Evolutionary conservation across 2,888 invertebrate genomes (phyloP).

Genomic region (Mystacides longicornis): DNA sequence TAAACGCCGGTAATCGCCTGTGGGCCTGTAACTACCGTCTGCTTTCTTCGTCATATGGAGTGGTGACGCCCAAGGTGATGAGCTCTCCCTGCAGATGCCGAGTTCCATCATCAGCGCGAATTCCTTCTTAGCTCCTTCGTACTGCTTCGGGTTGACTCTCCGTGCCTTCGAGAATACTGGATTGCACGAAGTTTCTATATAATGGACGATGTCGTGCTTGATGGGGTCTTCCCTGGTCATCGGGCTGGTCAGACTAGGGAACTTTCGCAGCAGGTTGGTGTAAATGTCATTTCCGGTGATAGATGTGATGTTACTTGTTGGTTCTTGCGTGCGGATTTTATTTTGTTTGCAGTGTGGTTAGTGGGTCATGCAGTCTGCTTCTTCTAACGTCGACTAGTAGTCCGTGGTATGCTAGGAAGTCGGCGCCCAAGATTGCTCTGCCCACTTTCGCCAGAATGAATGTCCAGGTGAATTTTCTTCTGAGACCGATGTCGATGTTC

Average conservation of each 20-base stretch:
- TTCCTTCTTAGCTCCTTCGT: neutral
- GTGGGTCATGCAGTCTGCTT: neutral
- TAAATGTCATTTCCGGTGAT: neutral
- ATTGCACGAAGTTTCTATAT: neutral
- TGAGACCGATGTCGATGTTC: neutral
- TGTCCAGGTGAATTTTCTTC: slow-evolving; percentile 3
- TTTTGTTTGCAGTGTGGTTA: neutral
- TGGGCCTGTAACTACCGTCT: neutral
- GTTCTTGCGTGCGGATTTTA: neutral
- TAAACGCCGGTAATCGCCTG: neutral
- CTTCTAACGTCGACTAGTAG: neutral
- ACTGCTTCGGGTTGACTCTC: neutral
- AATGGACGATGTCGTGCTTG: neutral
- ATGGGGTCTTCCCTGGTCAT: neutral
- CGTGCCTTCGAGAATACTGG: neutral
- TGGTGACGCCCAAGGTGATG: neutral
- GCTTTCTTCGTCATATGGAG: neutral
- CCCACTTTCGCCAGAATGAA: neutral
- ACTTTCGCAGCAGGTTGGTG: neutral
- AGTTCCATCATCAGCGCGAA: neutral
- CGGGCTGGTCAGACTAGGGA: neutral
- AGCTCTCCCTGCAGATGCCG: neutral
- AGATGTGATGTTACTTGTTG: neutral
- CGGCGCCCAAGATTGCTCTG: neutral
- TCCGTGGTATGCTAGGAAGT: neutral